A percentile compares a stretch with the other conserved stretches of the same genome.
These are phyloP conservation scores for Fabriciana adippe DNA, from an alignment of 2,888 invertebrate species.

Conservation along the genomic window DNA sequence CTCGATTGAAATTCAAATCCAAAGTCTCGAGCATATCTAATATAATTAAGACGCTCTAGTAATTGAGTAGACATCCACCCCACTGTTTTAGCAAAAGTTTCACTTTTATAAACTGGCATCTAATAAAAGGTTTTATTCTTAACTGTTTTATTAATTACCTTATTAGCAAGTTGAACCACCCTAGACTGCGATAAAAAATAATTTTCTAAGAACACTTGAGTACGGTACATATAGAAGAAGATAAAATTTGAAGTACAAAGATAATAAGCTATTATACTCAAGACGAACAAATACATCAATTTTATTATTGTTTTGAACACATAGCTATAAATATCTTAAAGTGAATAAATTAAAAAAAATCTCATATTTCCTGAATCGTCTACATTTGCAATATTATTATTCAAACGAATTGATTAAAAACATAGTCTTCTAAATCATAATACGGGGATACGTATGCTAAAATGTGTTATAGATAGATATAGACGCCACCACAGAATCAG, in stretches of 20 bases:
- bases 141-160: conserved; percentile 33
- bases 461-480: not conserved
- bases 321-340: too few species aligned
- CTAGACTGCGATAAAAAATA: not conserved
- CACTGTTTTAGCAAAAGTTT: conserved; percentile 50
- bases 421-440: too few species aligned
- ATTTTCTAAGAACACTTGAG: not conserved
- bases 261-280: not conserved
- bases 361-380: too few species aligned
- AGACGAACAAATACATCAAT: too few species aligned
- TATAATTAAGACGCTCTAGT: conserved; percentile 72
- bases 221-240: not conserved
- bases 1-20: conserved; percentile 78
- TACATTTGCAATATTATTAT: too few species aligned
- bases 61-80: conserved; percentile 73
- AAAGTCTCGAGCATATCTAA: conserved; percentile 68
- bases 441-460: not conserved
- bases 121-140: conserved; percentile 36
- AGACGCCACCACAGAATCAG: conserved; percentile 41
- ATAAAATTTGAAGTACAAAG: not conserved
- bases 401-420: too few species aligned
- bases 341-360: too few species aligned
- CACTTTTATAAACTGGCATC: conserved; percentile 43
- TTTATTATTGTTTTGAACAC: too few species aligned
- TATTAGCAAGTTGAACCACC: conserved; percentile 22